These are phyloP conservation scores for Corythucha ciliata DNA, from an alignment of 2,888 invertebrate species.

Conservation along the genomic window DNA sequence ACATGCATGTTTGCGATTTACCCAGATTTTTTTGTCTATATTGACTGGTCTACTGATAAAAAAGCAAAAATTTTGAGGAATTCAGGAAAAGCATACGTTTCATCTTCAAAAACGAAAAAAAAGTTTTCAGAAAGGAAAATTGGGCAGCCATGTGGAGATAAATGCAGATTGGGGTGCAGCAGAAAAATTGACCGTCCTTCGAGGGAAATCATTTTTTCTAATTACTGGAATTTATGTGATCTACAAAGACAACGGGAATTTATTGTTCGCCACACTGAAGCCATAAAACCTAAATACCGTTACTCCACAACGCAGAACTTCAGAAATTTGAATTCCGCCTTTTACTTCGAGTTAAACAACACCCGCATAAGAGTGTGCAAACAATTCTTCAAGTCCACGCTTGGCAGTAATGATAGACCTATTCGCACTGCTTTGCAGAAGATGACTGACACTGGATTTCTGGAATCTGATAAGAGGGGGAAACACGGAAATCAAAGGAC, in stretches of 20 bases:
- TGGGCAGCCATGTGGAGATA: slow-evolving; percentile 13
- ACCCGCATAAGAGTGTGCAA: slow-evolving; percentile 29
- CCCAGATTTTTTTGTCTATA: too few relatives aligned
- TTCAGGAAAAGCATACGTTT: slow-evolving; percentile 6
- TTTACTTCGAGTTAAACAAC: slow-evolving; percentile 32
- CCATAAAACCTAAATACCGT: slow-evolving; percentile 9
- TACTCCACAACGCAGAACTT: slow-evolving; percentile 31
- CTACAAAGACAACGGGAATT: slow-evolving; percentile 13
- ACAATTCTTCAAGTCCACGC: slow-evolving; percentile 20
- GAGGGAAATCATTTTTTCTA: neutral
- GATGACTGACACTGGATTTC: slow-evolving; percentile 17
- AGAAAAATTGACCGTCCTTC: neutral
- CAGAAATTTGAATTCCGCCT: slow-evolving; percentile 33
- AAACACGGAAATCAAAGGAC: slow-evolving; percentile 35
- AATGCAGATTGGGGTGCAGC: slow-evolving; percentile 8
- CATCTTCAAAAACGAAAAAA: slow-evolving; percentile 7
- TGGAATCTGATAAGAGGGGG: slow-evolving; percentile 34
- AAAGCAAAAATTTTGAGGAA: slow-evolving; percentile 2
- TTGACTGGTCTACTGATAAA: too few relatives aligned
- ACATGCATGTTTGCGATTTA: too few relatives aligned
- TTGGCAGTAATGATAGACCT: slow-evolving; percentile 30
- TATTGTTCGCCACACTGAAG: slow-evolving; percentile 6
- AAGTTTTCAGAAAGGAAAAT: neutral
- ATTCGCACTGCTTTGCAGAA: slow-evolving; percentile 28
- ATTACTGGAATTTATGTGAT: slow-evolving; percentile 5